Percentiles rank a stretch among this genome's conserved stretches.
These are phyloP conservation scores for Drosophila phalerata DNA, from an alignment of 2,888 invertebrate genomes.

Conservation along the genomic window DNA sequence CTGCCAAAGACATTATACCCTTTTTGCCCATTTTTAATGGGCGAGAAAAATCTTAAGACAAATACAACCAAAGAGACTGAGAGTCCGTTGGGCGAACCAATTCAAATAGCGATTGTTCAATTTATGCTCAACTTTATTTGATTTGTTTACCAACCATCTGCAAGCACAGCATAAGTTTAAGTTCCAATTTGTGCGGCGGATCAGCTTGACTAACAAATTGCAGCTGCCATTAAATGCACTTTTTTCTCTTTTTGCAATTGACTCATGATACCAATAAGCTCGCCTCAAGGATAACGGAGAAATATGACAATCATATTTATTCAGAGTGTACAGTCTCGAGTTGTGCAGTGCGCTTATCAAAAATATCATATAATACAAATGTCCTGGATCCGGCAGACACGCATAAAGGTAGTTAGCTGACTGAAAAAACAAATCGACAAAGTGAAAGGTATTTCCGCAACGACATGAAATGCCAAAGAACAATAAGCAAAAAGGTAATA, in stretches of 20 bases:
- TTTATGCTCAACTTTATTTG: slow-evolving; percentile 14
- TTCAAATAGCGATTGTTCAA: slow-evolving; percentile 20
- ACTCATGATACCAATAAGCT: slow-evolving; percentile 34
- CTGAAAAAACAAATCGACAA: slow-evolving; percentile 48
- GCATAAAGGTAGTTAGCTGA: slow-evolving; percentile 71
- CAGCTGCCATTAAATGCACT: slow-evolving; percentile 46
- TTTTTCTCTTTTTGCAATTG: neutral
- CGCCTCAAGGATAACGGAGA: slow-evolving; percentile 25
- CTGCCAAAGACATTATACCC: no score
- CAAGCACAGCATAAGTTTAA: slow-evolving; percentile 1
- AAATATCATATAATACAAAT: slow-evolving; percentile 65
- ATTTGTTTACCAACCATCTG: slow-evolving; percentile 34
- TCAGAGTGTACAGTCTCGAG: slow-evolving; percentile 8
- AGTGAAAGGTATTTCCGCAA: slow-evolving; percentile 65
- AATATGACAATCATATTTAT: slow-evolving; percentile 60
- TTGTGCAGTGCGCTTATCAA: slow-evolving; percentile 57
- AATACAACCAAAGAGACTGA: neutral
- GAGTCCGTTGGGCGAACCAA: slow-evolving; percentile 8
- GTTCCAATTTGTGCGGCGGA: slow-evolving; percentile 25
- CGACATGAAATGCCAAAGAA: slow-evolving; percentile 47
- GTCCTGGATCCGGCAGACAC: slow-evolving; percentile 54
- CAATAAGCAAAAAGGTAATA: slow-evolving; percentile 66
- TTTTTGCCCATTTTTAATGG: no score
- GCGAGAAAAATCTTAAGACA: neutral
- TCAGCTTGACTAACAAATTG: slow-evolving; percentile 30